A percentile compares a stretch with the other conserved stretches of the same genome.
Evolutionary conservation across 2,113 vertebrate genomes (phyloP).

Genomic region (Glaucomys volans): DNA sequence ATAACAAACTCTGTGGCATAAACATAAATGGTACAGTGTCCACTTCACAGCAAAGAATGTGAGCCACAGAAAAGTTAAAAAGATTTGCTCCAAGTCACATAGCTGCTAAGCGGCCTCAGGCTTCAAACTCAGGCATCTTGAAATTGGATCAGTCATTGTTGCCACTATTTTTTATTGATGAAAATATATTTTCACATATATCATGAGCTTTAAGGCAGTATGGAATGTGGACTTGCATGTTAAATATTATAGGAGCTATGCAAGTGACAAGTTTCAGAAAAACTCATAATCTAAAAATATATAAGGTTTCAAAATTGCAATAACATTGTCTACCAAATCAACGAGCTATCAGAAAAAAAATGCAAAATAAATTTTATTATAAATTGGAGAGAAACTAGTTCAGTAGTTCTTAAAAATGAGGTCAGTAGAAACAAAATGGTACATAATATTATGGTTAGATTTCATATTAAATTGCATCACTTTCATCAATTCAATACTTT

Average conservation of each 20-base stretch:
- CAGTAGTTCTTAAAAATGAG: background rate
- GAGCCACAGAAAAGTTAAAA: background rate
- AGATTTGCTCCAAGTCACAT: background rate
- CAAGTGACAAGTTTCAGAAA: background rate
- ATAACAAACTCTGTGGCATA: background rate
- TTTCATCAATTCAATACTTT: constrained; percentile 36
- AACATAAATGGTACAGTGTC: background rate
- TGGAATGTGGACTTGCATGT: background rate
- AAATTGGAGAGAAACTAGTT: background rate
- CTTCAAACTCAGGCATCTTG: background rate
- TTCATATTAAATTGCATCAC: constrained; percentile 49
- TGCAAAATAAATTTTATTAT: constrained; percentile 38
- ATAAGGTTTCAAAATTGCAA: background rate
- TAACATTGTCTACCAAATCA: background rate
- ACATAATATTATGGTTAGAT: background rate
- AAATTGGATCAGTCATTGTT: background rate
- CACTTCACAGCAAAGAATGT: background rate
- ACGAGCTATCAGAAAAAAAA: background rate
- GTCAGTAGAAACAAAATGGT: background rate
- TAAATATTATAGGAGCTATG: background rate
- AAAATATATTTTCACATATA: background rate
- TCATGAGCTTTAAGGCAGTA: background rate
- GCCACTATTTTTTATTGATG: background rate
- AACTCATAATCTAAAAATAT: background rate
- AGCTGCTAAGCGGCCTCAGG: background rate